Percentiles rank a stretch among this genome's conserved stretches.
Evolutionary conservation across 2,113 vertebrate genomes (phyloP).

Genomic region (Tinamus guttatus): DNA sequence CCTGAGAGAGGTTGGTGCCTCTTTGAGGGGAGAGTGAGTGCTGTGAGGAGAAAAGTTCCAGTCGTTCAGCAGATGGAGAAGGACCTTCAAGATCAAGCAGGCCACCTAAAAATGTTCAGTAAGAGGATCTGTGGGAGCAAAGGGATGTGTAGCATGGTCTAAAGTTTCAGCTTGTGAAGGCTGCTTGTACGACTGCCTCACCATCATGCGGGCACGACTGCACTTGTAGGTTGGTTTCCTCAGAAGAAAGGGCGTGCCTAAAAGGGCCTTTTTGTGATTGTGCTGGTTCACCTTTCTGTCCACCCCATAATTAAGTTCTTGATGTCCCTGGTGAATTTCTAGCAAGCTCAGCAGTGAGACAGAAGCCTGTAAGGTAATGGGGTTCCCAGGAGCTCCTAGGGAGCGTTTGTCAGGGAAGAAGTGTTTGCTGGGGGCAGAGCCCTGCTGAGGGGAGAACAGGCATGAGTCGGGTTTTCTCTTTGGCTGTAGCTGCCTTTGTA

Average conservation of each 20-base stretch:
- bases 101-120: neutral
- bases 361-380: no score
- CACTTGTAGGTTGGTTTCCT: neutral
- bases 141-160: neutral
- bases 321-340: neutral
- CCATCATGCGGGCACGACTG: neutral
- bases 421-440: neutral
- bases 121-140: neutral
- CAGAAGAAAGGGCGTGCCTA: neutral
- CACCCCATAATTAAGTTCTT: neutral
- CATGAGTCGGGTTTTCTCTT: neutral
- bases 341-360: no score
- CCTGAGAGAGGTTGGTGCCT: no score
- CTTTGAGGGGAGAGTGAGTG: neutral
- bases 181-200: accelerated
- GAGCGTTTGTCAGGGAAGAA: no score
- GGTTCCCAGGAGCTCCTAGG: no score
- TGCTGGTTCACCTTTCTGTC: neutral
- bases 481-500: neutral
- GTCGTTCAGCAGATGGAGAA: neutral
- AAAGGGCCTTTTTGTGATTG: accelerated
- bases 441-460: neutral
- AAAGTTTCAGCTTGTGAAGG: neutral
- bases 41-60: neutral
- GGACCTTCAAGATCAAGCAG: neutral